phyloP scores from a whole-genome alignment of 23 tunicate genomes.

The Botrylloides violaceus region DNA sequence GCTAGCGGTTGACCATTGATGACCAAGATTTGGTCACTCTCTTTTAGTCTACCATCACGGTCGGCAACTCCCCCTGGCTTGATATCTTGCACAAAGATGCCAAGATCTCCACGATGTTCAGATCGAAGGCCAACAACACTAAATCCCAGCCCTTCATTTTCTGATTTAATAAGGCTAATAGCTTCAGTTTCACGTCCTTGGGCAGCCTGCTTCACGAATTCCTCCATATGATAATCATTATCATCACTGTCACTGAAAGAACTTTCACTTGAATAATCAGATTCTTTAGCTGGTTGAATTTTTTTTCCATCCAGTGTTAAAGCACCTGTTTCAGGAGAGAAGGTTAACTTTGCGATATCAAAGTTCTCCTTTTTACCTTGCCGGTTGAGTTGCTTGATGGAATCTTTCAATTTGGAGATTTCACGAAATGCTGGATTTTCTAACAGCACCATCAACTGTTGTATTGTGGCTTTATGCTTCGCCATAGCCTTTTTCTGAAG shows the following conservation, averaged over 20 bases:
- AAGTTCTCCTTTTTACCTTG: slow-evolving; percentile 57
- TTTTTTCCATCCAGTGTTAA: slow-evolving; percentile 62
- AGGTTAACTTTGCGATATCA: slow-evolving; percentile 47
- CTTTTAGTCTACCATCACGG: slow-evolving; percentile 79
- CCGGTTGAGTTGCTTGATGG: slow-evolving; percentile 48
- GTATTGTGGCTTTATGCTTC: slow-evolving; percentile 37
- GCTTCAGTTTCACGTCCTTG: slow-evolving; percentile 78
- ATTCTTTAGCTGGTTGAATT: slow-evolving; percentile 8
- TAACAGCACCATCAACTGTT: slow-evolving; percentile 47
- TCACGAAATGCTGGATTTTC: slow-evolving; percentile 80
- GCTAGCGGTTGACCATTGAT: slow-evolving; percentile 75
- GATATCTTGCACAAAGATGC: slow-evolving; percentile 84
- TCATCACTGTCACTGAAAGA: not conserved
- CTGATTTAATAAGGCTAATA: slow-evolving; percentile 62
- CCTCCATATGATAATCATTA: slow-evolving; percentile 33
- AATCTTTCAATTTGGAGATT: slow-evolving; percentile 58
- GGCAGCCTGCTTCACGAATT: slow-evolving; percentile 62
- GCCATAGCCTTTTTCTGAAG: slow-evolving; percentile 39
- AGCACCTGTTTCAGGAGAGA: slow-evolving; percentile 61
- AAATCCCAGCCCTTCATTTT: slow-evolving; percentile 75
- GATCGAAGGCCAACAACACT: slow-evolving; percentile 91
- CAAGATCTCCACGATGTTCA: slow-evolving; percentile 88
- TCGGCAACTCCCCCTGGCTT: slow-evolving; percentile 87
- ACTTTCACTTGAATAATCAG: not conserved
- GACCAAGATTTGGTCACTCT: slow-evolving; percentile 86